Conservation (phyloP, 1,140 invertebrate species). For the Hermetia illucens region DNA sequence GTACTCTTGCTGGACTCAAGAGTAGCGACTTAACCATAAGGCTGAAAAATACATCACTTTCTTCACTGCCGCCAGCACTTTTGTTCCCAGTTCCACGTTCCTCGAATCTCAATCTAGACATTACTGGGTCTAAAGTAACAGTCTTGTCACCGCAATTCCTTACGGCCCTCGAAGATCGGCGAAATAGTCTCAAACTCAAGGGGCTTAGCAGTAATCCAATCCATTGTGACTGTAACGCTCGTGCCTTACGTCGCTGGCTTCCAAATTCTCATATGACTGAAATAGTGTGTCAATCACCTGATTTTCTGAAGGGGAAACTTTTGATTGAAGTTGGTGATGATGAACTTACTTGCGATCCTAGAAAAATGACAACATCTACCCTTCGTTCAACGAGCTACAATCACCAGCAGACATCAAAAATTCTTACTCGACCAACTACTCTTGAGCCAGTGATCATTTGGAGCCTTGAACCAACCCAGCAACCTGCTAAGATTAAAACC, state of each 20-base stretch:
- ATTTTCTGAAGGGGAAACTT: slow-evolving; percentile 46
- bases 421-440: slow-evolving; percentile 38
- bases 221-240: slow-evolving; percentile 69
- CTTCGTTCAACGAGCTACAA: slow-evolving; percentile 24
- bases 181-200: slow-evolving; percentile 51
- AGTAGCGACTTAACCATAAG: slow-evolving; percentile 50
- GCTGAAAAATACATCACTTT: slow-evolving; percentile 65
- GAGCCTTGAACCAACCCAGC: slow-evolving; percentile 55
- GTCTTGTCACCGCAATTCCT: slow-evolving; percentile 63
- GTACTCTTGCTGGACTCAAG: slow-evolving; percentile 66
- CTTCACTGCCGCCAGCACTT: slow-evolving; percentile 57
- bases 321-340: slow-evolving; percentile 63
- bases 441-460: slow-evolving; percentile 75
- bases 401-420: slow-evolving; percentile 29
- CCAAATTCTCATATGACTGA: slow-evolving; percentile 41
- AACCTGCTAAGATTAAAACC: slow-evolving; percentile 37
- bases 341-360: slow-evolving; percentile 59
- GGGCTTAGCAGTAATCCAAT: slow-evolving; percentile 67
- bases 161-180: slow-evolving; percentile 61
- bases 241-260: slow-evolving; percentile 63
- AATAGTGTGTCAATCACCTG: slow-evolving; percentile 50
- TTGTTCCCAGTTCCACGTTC: slow-evolving; percentile 82
- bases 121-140: slow-evolving; percentile 60
- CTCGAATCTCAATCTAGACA: slow-evolving; percentile 59
- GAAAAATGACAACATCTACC: slow-evolving; percentile 38